These are phyloP conservation scores for Augochlora pura DNA, from an alignment of 1,140 invertebrate species.

Conservation along the genomic window DNA sequence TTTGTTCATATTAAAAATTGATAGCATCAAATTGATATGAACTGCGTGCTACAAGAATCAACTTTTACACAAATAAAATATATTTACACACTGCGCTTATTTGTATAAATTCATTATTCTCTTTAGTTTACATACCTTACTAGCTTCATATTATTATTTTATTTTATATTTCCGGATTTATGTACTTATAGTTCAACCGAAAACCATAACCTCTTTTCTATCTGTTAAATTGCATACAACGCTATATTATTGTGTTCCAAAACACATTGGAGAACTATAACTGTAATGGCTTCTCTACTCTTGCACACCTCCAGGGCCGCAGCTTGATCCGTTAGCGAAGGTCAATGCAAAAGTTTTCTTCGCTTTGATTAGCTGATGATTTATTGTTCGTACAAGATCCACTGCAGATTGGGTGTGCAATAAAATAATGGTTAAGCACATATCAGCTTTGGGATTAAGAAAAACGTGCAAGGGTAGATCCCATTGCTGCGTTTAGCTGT, in stretches of 20 bases:
- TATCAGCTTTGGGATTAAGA: too few relatives aligned
- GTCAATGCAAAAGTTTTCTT: too few relatives aligned
- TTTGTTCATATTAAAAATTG: neutral
- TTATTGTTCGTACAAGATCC: too few relatives aligned
- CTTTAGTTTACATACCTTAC: slow-evolving; percentile 67
- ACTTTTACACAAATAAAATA: neutral
- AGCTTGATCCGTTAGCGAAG: too few relatives aligned
- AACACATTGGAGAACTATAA: neutral
- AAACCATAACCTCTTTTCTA: slow-evolving; percentile 29
- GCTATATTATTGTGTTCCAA: neutral
- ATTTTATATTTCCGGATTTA: slow-evolving; percentile 22
- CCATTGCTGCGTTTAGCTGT: too few relatives aligned
- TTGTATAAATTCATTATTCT: neutral
- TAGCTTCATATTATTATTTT: slow-evolving; percentile 67
- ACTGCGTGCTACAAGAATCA: neutral
- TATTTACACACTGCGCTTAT: neutral
- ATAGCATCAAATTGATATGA: neutral
- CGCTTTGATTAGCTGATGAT: too few relatives aligned
- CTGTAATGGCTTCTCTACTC: too few relatives aligned
- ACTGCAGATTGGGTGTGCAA: too few relatives aligned
- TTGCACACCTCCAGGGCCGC: too few relatives aligned
- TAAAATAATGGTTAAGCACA: too few relatives aligned
- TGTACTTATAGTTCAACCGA: slow-evolving; percentile 41
- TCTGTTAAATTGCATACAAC: neutral
- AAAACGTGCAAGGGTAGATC: too few relatives aligned